These are phyloP conservation scores for Parnassius apollo DNA, from an alignment of 2,888 invertebrate genomes.

Conservation along the genomic window DNA sequence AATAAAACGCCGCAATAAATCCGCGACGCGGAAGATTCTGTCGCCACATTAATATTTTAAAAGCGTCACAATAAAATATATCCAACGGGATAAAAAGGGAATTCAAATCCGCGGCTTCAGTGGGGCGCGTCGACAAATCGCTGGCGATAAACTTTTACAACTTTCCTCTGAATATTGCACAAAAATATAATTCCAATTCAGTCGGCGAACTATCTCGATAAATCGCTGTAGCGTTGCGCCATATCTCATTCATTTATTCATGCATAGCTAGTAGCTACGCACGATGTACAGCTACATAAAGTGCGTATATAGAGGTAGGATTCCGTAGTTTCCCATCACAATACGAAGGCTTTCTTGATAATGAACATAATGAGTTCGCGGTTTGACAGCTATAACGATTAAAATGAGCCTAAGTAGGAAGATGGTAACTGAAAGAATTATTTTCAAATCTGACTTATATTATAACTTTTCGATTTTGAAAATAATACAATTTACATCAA, in stretches of 20 bases:
- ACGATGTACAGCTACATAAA: not conserved
- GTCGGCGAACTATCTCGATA: constrained; percentile 41
- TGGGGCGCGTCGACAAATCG: constrained; percentile 47
- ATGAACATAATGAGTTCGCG: too few relatives aligned
- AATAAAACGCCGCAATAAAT: constrained; percentile 1
- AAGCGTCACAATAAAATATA: constrained; percentile 27
- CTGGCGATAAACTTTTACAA: constrained; percentile 50
- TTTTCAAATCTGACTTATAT: too few relatives aligned
- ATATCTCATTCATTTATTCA: constrained; percentile 25
- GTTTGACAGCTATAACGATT: too few relatives aligned
- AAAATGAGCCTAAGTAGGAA: too few relatives aligned
- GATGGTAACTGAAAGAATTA: too few relatives aligned
- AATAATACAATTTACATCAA: too few relatives aligned
- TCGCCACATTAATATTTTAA: constrained; percentile 26
- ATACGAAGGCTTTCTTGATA: too few relatives aligned
- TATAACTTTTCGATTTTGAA: too few relatives aligned
- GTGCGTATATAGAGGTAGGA: not conserved
- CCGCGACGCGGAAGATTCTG: constrained; percentile 15
- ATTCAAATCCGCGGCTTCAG: constrained; percentile 41
- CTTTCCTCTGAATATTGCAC: constrained; percentile 39
- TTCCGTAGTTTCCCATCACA: too few relatives aligned
- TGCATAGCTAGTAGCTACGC: not conserved
- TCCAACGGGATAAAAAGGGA: constrained; percentile 31
- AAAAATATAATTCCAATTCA: constrained; percentile 37
- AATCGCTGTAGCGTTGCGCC: constrained; percentile 33